Percentiles rank a stretch among this genome's conserved stretches.
Evolutionary conservation across 2,113 vertebrate species (phyloP).

Genomic region (Neopipo cinnamomea): DNA sequence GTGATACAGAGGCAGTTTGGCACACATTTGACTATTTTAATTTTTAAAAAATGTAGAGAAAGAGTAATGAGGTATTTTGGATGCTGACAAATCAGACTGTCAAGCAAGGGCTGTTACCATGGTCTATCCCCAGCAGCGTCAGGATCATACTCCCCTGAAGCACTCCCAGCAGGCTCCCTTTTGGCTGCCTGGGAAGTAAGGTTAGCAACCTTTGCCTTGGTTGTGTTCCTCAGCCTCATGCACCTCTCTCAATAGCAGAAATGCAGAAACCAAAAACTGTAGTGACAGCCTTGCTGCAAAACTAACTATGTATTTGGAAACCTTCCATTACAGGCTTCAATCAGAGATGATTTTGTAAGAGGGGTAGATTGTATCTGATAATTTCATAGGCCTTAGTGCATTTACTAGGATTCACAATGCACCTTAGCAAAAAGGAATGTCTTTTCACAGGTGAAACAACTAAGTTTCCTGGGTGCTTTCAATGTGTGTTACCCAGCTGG

Average conservation of each 20-base stretch:
- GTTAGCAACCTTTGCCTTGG: not conserved
- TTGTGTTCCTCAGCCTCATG: not conserved
- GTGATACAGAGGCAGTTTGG: not conserved
- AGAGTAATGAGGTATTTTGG: not conserved
- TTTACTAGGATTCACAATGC: not conserved
- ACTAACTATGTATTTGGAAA: not conserved
- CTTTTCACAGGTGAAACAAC: not conserved
- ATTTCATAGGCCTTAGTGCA: not conserved
- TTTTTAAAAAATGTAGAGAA: not conserved
- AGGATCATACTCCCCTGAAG: not conserved
- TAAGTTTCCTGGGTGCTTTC: not conserved
- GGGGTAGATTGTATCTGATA: not conserved
- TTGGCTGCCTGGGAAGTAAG: not conserved
- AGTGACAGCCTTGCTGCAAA: not conserved
- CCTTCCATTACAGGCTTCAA: not conserved
- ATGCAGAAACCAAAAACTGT: not conserved
- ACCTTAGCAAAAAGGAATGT: not conserved
- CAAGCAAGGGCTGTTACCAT: not conserved
- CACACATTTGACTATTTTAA: not conserved
- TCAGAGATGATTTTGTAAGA: not conserved
- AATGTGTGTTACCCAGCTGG: not conserved
- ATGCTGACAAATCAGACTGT: not conserved
- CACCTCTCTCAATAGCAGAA: not conserved
- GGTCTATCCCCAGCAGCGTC: rapidly evolving
- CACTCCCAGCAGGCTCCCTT: not conserved